Evolutionary conservation across 2,888 invertebrate species (phyloP), one percentile per base, ranked within the genome.

Genomic region (Lacanobia oleracea): DNA sequence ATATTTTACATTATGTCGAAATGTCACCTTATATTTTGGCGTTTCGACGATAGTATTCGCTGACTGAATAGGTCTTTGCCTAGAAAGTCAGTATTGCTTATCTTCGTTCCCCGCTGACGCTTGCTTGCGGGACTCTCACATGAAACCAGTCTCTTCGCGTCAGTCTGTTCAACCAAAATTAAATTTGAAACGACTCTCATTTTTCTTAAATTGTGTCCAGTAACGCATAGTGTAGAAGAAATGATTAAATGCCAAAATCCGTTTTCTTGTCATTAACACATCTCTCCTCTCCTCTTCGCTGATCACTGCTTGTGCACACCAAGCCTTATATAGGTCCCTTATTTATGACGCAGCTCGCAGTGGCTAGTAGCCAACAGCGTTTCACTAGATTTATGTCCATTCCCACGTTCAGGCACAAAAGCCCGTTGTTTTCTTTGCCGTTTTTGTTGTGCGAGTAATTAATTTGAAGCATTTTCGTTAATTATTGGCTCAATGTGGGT

Each of bases 301-400:
- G 6, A 51, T 43, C 10, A 12, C 1, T 9, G 7, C 7, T 21
- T 14, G 67, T 76, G 12, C 76, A 67, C 2, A 43, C 67, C 10
- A 74, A 21, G 45, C 45, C 2, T 73, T 69, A 69, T 53, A 75
- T 79, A 82, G 76, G 84, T 79, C 83, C 67, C 79, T 81, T 90
- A 90, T 91, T 91, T 91, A 91, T 89, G 84, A 84, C 78, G 88
- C 86, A 75, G 79, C 83, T 84, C 78, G 88, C 86, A 75, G 77
- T 90, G 91, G 91, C 88, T 74, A 79, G 74, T 80, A 84, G 91
- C 92, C 90, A 91, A 89, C 78, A 79, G 83, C 75, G 81, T 81
- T 78, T 59, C 51, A 74, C 82, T 80, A 76, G 87, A 91, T 90
- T 91, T 91, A 91, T 91, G 82, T 74, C 77, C 74, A 69, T 80